Conservation (phyloP, 2,113 vertebrate genomes). For the Danionella cerebrum region DNA sequence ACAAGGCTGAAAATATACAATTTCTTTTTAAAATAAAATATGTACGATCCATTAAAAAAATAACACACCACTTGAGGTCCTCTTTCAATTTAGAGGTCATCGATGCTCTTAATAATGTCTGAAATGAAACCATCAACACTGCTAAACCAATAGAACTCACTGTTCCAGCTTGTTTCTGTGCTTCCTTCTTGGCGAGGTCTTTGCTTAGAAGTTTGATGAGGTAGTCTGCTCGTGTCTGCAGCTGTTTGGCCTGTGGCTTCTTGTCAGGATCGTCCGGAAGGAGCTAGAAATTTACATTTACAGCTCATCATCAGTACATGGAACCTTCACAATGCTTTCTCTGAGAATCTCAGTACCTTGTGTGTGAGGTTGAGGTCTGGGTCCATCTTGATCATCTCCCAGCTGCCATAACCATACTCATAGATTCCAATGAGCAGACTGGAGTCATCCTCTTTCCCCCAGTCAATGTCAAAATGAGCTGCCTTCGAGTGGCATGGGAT, state of each 20-base stretch:
- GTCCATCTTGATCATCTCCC: slow-evolving; percentile 99
- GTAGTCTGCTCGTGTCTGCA: slow-evolving; percentile 98
- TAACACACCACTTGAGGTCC: no score
- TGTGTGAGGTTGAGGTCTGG: slow-evolving; percentile 96
- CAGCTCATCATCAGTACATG: no score
- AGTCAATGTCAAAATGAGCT: slow-evolving; percentile 97
- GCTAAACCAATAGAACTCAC: slow-evolving; percentile 61
- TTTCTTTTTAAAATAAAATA: no score
- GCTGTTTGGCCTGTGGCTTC: slow-evolving; percentile 96
- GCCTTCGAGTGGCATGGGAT: slow-evolving; percentile 93
- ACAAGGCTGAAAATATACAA: no score
- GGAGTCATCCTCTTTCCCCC: slow-evolving; percentile 95
- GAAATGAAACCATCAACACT: no score
- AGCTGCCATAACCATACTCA: slow-evolving; percentile 97
- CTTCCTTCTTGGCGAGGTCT: slow-evolving; percentile 89
- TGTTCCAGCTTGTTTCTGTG: slow-evolving; percentile 79
- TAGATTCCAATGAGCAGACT: slow-evolving; percentile 96
- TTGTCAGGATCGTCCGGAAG: slow-evolving; percentile 97
- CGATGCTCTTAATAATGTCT: no score
- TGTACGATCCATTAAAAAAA: no score
- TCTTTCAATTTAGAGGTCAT: no score
- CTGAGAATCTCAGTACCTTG: slow-evolving; percentile 68
- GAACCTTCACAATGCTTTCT: neutral
- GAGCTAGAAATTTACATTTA: slow-evolving; percentile 79
- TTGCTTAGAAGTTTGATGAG: slow-evolving; percentile 98